Percentiles rank a stretch among this genome's conserved stretches.
Evolutionary conservation across 2,888 invertebrate species (phyloP).

Genomic region (Cephus nigrinus): DNA sequence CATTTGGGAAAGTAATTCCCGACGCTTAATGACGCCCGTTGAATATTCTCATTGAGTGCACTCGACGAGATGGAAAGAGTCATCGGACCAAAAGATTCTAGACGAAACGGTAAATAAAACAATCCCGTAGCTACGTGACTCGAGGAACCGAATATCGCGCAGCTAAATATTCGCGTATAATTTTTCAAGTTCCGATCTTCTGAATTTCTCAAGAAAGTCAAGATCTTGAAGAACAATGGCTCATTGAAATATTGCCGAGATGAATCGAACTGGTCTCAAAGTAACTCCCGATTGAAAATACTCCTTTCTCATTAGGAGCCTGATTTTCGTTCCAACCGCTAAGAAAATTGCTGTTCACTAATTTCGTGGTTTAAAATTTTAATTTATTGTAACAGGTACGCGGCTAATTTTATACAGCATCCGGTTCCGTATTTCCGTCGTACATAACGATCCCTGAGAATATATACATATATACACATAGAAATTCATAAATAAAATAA

Average conservation of each 20-base stretch:
- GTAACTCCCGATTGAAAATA: slow-evolving; percentile 22
- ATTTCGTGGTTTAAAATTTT: no score
- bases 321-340: no score
- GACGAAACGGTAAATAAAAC: not conserved
- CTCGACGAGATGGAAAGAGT: not conserved
- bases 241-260: not conserved
- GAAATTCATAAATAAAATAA: not conserved
- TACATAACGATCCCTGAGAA: not conserved
- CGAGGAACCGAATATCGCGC: not conserved
- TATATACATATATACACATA: not conserved
- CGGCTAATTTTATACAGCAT: not conserved
- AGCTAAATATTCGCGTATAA: not conserved
- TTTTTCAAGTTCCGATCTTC: not conserved
- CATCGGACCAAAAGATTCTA: not conserved
- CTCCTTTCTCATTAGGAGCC: slow-evolving; percentile 13
- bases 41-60: not conserved
- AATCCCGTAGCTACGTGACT: not conserved
- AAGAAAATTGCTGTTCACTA: no score
- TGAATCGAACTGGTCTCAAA: slow-evolving; percentile 15
- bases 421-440: not conserved
- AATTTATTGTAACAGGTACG: not conserved
- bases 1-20: not conserved
- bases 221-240: not conserved
- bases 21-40: not conserved
- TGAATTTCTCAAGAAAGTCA: not conserved